phyloP scores from a whole-genome alignment of 2,113 vertebrate genomes.

The Balaeniceps rex region DNA sequence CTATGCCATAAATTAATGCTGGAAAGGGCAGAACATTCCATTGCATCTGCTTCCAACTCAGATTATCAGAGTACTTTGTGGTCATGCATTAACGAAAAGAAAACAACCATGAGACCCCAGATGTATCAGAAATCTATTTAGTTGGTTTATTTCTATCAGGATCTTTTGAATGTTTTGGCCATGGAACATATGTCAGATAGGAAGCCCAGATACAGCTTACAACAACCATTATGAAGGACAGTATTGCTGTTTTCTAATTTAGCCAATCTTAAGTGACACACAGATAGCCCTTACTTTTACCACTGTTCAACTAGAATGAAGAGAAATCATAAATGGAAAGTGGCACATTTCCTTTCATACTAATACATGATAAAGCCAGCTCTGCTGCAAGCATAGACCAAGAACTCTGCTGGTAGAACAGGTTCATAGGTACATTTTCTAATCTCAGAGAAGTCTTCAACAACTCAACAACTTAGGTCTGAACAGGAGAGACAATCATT shows the following conservation, averaged over 20 bases:
- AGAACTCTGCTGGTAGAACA: not conserved
- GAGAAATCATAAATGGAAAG: not conserved
- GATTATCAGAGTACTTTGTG: not conserved
- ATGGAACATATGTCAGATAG: not conserved
- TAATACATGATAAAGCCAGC: not conserved
- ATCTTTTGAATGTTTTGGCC: not conserved
- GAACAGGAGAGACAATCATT: not conserved
- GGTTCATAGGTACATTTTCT: not conserved
- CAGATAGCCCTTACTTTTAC: not conserved
- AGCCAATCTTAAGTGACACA: not conserved
- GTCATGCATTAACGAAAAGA: not conserved
- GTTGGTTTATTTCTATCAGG: not conserved
- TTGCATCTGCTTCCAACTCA: not conserved
- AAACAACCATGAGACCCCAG: not conserved
- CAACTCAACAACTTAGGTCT: not conserved
- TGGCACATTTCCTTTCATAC: not conserved
- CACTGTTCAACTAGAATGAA: not conserved
- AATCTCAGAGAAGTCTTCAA: not conserved
- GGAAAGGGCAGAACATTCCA: no score
- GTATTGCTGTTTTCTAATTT: not conserved
- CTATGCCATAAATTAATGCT: not conserved
- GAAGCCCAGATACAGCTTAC: not conserved
- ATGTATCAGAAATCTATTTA: not conserved
- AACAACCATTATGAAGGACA: not conserved
- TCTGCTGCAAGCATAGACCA: not conserved